phyloP scores from a whole-genome alignment of 2,888 invertebrate species.

The Phoronis australis region DNA sequence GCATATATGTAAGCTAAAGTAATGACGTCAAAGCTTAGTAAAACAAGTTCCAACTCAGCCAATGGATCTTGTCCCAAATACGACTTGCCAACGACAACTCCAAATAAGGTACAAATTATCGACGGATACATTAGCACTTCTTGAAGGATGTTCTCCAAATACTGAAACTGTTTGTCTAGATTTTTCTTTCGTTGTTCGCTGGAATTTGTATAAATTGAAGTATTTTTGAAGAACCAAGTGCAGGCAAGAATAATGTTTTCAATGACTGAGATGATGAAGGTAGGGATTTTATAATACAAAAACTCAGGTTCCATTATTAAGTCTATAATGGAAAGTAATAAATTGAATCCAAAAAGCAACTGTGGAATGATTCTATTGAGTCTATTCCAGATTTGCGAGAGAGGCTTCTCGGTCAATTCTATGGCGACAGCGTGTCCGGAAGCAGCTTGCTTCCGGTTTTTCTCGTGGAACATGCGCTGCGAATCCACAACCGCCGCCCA shows the following conservation, averaged over 20 bases:
- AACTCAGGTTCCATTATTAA: neutral
- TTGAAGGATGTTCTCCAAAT: neutral
- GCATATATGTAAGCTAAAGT: neutral
- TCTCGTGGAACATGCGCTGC: no score
- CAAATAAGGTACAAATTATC: neutral
- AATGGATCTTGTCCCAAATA: neutral
- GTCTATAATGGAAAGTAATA: neutral
- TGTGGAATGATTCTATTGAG: no score
- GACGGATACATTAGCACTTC: neutral
- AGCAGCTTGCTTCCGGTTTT: no score
- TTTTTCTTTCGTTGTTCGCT: no score
- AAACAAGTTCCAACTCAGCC: neutral
- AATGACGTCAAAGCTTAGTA: neutral
- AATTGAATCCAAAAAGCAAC: no score
- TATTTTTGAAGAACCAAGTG: neutral
- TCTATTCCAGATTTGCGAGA: no score
- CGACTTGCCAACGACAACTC: neutral
- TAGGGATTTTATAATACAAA: neutral
- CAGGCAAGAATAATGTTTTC: neutral
- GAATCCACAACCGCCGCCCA: no score
- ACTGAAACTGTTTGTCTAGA: neutral
- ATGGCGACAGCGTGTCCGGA: no score
- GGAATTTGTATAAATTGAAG: neutral
- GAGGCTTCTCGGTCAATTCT: no score
- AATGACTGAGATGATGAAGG: neutral